These are phyloP conservation scores for Steinernema khuongi DNA, from an alignment of 1,140 invertebrate species.

Conservation along the genomic window DNA sequence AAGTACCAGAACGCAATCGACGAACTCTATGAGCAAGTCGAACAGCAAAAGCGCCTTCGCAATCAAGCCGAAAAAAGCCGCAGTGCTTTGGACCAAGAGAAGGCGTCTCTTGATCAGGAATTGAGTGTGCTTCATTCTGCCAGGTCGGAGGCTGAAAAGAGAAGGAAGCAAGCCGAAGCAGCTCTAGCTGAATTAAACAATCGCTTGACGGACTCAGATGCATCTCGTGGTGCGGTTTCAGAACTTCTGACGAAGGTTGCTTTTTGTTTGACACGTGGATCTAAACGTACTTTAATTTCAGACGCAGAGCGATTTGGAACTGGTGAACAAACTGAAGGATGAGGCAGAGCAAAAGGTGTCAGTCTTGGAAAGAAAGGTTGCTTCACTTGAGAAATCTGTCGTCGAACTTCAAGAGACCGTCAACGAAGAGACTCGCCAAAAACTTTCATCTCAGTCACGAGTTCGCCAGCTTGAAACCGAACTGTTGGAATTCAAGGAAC, in stretches of 20 bases:
- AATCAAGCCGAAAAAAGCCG: constrained; percentile 26
- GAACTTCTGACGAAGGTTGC: constrained; percentile 65
- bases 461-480: constrained; percentile 82
- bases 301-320: constrained; percentile 61
- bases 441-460: constrained; percentile 78
- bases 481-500: constrained; percentile 77
- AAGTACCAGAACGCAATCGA: constrained; percentile 82
- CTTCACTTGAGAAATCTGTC: constrained; percentile 74
- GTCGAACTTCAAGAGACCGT: constrained; percentile 69
- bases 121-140: constrained; percentile 75
- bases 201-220: constrained; percentile 64
- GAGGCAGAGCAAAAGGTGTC: constrained; percentile 59
- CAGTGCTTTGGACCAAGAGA: constrained; percentile 76
- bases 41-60: constrained; percentile 74
- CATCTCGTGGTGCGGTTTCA: constrained; percentile 59
- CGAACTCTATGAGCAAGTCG: constrained; percentile 80
- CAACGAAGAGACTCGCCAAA: constrained; percentile 90
- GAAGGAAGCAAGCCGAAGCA: constrained; percentile 82
- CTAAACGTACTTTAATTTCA: constrained; percentile 14
- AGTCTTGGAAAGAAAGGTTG: constrained; percentile 55
- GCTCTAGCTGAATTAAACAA: constrained; percentile 66
- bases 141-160: constrained; percentile 80
- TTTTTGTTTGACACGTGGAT: neutral
- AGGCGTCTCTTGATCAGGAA: constrained; percentile 84
- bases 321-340: constrained; percentile 68